These are phyloP conservation scores for Araneus ventricosus DNA, from an alignment of 1,140 invertebrate species.

Conservation along the genomic window DNA sequence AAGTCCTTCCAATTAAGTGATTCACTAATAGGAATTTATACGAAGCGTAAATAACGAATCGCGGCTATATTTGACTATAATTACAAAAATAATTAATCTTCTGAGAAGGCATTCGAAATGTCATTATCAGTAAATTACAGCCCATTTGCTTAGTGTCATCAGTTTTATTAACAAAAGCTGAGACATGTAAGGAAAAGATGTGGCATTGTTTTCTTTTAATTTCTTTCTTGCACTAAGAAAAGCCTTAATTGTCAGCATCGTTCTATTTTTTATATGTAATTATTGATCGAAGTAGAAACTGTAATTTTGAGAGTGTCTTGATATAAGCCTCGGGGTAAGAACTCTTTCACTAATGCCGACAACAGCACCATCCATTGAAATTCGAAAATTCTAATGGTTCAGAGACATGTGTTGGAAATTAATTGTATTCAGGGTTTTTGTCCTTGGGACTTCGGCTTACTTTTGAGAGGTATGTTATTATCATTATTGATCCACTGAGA, in stretches of 20 bases:
- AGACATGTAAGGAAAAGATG: neutral
- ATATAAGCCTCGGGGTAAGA: neutral
- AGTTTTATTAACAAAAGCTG: neutral
- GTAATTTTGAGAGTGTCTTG: neutral
- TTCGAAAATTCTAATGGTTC: neutral
- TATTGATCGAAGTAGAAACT: neutral
- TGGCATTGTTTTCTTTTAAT: slow-evolving; percentile 3
- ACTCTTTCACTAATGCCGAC: neutral
- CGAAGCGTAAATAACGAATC: slow-evolving; percentile 11
- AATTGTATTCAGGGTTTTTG: neutral
- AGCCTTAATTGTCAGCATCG: neutral
- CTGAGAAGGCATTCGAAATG: neutral
- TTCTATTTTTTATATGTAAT: neutral
- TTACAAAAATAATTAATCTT: slow-evolving; percentile 44
- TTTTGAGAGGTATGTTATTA: neutral
- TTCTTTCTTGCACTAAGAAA: neutral
- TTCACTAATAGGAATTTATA: neutral
- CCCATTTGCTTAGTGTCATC: neutral
- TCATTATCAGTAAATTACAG: slow-evolving; percentile 34
- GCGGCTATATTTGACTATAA: slow-evolving; percentile 15
- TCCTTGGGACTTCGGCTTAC: neutral
- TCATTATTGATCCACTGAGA: too few relatives aligned
- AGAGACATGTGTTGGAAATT: neutral
- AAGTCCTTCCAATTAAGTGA: neutral
- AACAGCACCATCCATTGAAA: neutral